Base-by-base conservation (phyloP, 2,888 invertebrate species). In the Tromatobia lineatoria region DNA sequence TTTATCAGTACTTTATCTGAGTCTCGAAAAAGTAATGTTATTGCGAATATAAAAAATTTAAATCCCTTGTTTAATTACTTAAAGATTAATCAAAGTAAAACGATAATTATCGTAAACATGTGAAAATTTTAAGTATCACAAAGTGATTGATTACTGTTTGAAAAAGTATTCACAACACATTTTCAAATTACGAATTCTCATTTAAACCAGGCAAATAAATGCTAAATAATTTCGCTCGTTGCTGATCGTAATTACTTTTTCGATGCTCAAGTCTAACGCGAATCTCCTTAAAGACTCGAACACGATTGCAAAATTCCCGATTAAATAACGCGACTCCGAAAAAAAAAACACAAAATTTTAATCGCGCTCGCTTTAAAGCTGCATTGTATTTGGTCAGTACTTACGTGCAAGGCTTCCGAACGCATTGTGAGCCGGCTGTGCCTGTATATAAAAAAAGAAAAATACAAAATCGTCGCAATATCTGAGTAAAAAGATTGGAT, bases 361-460 rank as follows among this genome's bases (percentile, higher is more conserved):
- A 34, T 61, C 25, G 50, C 29, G 52, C 29, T 52, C 57, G n/a
- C 18, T 80, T 38, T 1, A 59, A 34, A 38, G 50, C 71, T 57
- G 34, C 61, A 64, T 69, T 69, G 66, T 79, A 64, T 78, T 20
- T 25, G 29, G 38, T 69, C 61, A 67, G 80, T 85, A 76, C 80
- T 77, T 74, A 70, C 18, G 57, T 76, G 45, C 52, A n/a, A 79
- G 61, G 81, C 82, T 85, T 83, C 78, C 80, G 64, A 81, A 73
- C 71, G 81, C 66, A 75, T 79, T 47, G 80, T 77, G 73, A 76
- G 77, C 82, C 84, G 76, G 77, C 79, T 76, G 86, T 85, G 86
- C 86, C 86, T 85, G 77, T 64, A 77, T 76, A 70, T 76, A 52
- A 25, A 23, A 82, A 52, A 73, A 76, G 18, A 64, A 67, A 82